Percentiles rank a stretch among this genome's conserved stretches.
Conservation (phyloP, 2,113 vertebrate genomes). For the Poeciliopsis turrubarensis region DNA sequence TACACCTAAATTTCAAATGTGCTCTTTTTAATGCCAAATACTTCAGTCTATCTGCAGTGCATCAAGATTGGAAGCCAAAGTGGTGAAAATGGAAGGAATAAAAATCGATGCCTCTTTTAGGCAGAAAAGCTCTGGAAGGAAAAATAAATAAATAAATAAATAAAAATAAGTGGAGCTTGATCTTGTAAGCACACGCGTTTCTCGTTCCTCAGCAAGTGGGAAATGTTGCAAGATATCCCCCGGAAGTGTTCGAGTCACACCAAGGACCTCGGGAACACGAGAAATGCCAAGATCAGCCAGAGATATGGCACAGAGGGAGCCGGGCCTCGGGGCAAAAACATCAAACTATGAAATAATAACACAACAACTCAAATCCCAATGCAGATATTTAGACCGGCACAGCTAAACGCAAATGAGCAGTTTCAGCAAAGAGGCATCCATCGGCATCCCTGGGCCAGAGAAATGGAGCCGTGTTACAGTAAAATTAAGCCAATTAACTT, state of each 20-base stretch:
- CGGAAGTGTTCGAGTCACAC: conserved; percentile 62
- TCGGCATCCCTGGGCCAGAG: conserved; percentile 44
- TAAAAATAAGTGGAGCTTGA: conserved; percentile 24
- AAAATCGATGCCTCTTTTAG: conserved; percentile 1
- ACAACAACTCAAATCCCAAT: conserved; percentile 68
- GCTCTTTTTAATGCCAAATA: conserved; percentile 17
- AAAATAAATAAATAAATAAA: neutral
- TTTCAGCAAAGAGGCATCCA: conserved; percentile 66
- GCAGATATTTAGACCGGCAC: conserved; percentile 65
- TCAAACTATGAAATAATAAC: conserved; percentile 68
- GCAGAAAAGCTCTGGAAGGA: neutral
- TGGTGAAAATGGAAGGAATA: conserved; percentile 15
- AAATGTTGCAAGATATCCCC: conserved; percentile 45
- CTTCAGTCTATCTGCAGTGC: conserved; percentile 20
- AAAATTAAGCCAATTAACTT: conserved; percentile 57
- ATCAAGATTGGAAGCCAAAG: neutral
- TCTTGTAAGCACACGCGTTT: conserved; percentile 49
- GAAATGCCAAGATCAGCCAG: conserved; percentile 70
- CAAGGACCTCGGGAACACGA: conserved; percentile 55
- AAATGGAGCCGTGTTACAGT: conserved; percentile 51
- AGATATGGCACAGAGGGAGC: conserved; percentile 49
- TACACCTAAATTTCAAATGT: conserved; percentile 32
- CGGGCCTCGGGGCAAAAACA: conserved; percentile 49
- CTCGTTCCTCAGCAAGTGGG: conserved; percentile 48
- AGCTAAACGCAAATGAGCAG: conserved; percentile 70